Base-by-base conservation (phyloP, 2,888 invertebrate species). In the Pheosia tremula region DNA sequence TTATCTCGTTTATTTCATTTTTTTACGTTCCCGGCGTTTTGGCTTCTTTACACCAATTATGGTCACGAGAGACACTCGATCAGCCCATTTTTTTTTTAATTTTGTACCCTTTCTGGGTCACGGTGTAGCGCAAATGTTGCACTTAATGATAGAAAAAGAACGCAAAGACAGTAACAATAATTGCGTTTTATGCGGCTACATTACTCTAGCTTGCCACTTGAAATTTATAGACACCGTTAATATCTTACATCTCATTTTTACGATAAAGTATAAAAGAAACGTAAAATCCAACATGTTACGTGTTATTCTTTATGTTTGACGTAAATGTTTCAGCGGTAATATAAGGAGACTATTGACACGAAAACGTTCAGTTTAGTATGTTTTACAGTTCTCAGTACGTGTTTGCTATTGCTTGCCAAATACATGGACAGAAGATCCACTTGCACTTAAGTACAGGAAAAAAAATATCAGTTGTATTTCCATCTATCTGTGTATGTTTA, bases 181-280 rank as follows among this genome's bases (percentile, higher is more conserved):
- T 50, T 24, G 13, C 3, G n/a, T 6, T 24, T 55, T 45, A 55
- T 24, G 8, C 37, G 24, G 58, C 58, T 43, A 59, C 24, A 58
- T 49, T 45, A 47, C n/a, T 38, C 56, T 53, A 58, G 56, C 57
- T 43, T 24, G 24, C 60, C 60, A 58, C 58, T 54, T 61, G 41
- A 55, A 63, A 61, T 43, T 57, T 52, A 49, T 60, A 68, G 67
- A 65, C 69, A 65, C 59, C 64, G 68, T 75, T 76, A 78, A 77
- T 69, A 68, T 64, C 68, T 77, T 68, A 78, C 72, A 69, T 60
- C 71, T 56, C 57, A 63, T 59, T 78, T 84, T 84, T 83, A 83
- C 80, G 82, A 76, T 79, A 71, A 77, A 74, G 72, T 82, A 83
- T 82, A 83, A 84, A 84, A 81, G 67, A 54, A 69, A 63, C 69